These are phyloP conservation scores for Hirtodrosophila cameraria DNA, from an alignment of 2,888 invertebrate genomes.

Conservation along the genomic window DNA sequence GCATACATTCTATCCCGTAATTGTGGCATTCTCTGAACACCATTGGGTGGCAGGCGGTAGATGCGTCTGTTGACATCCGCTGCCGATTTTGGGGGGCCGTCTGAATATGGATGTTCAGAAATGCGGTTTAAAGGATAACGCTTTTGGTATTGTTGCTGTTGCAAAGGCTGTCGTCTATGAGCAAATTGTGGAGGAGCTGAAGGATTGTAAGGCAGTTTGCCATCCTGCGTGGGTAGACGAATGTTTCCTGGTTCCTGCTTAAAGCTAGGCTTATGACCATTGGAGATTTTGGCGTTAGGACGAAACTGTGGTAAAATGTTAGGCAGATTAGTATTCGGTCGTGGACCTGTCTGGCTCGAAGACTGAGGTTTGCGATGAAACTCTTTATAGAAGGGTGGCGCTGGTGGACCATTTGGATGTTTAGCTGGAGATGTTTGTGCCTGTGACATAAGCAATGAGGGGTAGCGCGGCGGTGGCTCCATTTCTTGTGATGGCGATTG, in stretches of 20 bases:
- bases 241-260: conserved; percentile 83
- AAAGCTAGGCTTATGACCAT: conserved; percentile 81
- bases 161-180: conserved; percentile 79
- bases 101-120: conserved; percentile 76
- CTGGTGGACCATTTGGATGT: conserved; percentile 43
- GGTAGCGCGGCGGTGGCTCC: conserved; percentile 80
- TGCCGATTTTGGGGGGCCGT: conserved; percentile 57
- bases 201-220: conserved; percentile 66
- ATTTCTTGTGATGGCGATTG: conserved; percentile 84
- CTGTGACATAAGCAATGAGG: conserved; percentile 47
- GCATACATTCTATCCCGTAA: conserved; percentile 67
- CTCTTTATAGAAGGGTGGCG: conserved; percentile 73
- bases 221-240: conserved; percentile 68
- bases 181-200: conserved; percentile 80
- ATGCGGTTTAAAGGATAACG: conserved; percentile 81
- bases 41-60: conserved; percentile 76
- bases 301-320: conserved; percentile 90
- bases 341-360: conserved; percentile 61
- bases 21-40: conserved; percentile 51
- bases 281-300: conserved; percentile 87
- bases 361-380: conserved; percentile 79
- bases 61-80: conserved; percentile 81
- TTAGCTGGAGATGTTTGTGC: conserved; percentile 19
- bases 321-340: conserved; percentile 84
- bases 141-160: conserved; percentile 64